phyloP scores from a whole-genome alignment of 1,140 invertebrate genomes.

The Pantala flavescens region DNA sequence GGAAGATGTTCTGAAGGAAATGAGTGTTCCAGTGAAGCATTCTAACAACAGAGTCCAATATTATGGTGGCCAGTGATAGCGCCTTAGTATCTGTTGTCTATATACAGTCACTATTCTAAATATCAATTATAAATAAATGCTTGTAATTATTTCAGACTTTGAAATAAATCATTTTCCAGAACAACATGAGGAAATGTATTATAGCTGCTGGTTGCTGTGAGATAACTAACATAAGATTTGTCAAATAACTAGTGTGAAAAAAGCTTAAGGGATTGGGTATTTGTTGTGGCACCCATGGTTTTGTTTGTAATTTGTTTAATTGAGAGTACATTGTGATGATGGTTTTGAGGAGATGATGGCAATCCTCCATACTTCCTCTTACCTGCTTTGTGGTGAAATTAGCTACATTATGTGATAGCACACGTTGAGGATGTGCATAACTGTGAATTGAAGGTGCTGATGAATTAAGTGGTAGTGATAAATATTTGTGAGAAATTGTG shows the following conservation, averaged over 20 bases:
- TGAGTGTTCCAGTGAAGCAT: not conserved
- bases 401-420: conserved; percentile 6
- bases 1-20: not conserved
- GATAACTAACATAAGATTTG: not conserved
- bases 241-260: not conserved
- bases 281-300: not conserved
- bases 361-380: not conserved
- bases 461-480: not conserved
- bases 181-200: too few species aligned
- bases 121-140: too few species aligned
- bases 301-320: not conserved
- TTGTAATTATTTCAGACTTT: too few species aligned
- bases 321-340: not conserved
- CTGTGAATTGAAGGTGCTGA: conserved; percentile 1
- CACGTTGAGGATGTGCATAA: not conserved
- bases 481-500: not conserved
- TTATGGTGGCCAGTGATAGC: not conserved
- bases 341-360: not conserved
- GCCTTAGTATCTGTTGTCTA: too few species aligned
- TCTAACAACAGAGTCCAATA: not conserved
- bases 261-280: not conserved
- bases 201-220: not conserved
- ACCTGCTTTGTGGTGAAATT: not conserved
- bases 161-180: too few species aligned
- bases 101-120: too few species aligned